A percentile compares a stretch with the other conserved stretches of the same genome.
Evolutionary conservation across 2,888 invertebrate genomes (phyloP).

Genomic region (Papilio gigon): DNA sequence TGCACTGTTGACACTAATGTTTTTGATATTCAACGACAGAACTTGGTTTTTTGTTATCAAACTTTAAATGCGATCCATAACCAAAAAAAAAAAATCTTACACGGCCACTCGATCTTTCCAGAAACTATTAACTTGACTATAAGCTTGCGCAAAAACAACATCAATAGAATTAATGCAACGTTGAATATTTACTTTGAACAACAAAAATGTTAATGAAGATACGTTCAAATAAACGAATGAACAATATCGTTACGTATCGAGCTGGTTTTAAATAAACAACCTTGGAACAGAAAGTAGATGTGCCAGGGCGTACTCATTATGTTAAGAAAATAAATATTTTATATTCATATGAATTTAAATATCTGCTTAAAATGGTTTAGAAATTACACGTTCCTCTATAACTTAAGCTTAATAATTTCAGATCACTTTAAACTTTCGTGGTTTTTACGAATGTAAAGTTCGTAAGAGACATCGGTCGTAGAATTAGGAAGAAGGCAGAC

Average conservation of each 20-base stretch:
- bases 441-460: no score
- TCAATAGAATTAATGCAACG: background rate
- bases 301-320: background rate
- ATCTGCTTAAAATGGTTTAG: background rate
- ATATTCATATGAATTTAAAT: background rate
- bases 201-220: slow-evolving; percentile 15
- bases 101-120: background rate
- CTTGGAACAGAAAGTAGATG: slow-evolving; percentile 39
- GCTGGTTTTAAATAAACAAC: slow-evolving; percentile 36
- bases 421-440: no score
- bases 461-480: no score
- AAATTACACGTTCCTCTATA: background rate
- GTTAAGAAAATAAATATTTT: background rate
- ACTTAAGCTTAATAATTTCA: background rate
- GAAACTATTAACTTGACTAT: no score
- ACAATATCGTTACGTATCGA: slow-evolving; percentile 28
- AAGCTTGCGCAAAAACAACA: background rate
- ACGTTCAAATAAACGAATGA: slow-evolving; percentile 30
- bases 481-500: no score
- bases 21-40: no score
- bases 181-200: slow-evolving; percentile 8
- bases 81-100: no score
- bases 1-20: background rate
- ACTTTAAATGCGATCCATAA: no score
- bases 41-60: no score